These are phyloP conservation scores for Drosophila algonquin DNA, from an alignment of 2,888 invertebrate species.

Conservation along the genomic window DNA sequence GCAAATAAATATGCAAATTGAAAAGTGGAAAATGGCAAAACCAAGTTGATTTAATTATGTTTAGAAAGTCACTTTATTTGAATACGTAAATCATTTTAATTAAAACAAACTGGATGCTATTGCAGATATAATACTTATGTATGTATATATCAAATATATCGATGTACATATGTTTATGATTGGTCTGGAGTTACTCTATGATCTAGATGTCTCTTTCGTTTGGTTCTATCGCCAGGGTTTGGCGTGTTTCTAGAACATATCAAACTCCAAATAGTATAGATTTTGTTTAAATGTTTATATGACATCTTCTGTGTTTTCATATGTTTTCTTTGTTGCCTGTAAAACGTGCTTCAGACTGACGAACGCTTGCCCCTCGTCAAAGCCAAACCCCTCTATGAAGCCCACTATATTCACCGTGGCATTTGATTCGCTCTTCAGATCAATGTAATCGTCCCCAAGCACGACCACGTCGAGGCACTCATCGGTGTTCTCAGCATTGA, in stretches of 20 bases:
- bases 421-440: background rate
- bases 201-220: too few relatives aligned
- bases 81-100: background rate
- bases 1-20: background rate
- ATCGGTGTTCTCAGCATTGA: background rate
- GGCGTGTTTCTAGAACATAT: too few relatives aligned
- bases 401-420: background rate
- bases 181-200: too few relatives aligned
- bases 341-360: background rate
- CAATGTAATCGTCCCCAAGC: background rate
- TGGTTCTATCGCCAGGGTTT: too few relatives aligned
- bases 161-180: too few relatives aligned
- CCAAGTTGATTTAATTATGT: background rate
- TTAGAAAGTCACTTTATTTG: background rate
- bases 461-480: background rate
- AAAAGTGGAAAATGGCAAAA: background rate
- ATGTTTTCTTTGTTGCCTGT: background rate
- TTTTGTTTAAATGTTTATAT: too few relatives aligned
- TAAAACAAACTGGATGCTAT: background rate
- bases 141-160: too few relatives aligned
- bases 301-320: too few relatives aligned
- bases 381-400: background rate
- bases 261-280: too few relatives aligned
- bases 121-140: background rate
- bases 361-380: background rate